phyloP scores from a whole-genome alignment of 92 coral and sea anemone genomes.

The Paramuricea clavata region DNA sequence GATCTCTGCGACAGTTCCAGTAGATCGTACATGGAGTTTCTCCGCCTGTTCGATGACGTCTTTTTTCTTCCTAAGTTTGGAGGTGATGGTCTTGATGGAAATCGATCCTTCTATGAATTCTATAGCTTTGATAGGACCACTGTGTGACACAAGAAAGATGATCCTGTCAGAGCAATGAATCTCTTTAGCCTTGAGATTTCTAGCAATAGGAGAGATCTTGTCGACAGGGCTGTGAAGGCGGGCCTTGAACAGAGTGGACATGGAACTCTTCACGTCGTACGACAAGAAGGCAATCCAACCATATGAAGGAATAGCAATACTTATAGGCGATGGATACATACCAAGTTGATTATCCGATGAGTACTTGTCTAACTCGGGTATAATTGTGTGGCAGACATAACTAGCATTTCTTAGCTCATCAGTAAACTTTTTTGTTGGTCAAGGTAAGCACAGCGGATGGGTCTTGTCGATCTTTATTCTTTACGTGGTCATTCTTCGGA shows the following conservation, averaged over 20 bases:
- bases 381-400: no score
- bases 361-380: conserved; percentile 53
- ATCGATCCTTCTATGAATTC: conserved; percentile 25
- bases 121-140: no score
- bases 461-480: conserved; percentile 59
- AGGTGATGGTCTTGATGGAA: no score
- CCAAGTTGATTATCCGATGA: conserved; percentile 30
- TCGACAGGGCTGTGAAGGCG: no score
- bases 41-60: conserved; percentile 37
- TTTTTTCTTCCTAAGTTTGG: conserved; percentile 44
- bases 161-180: conserved; percentile 31
- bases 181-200: no score
- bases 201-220: conserved; percentile 22
- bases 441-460: conserved; percentile 33
- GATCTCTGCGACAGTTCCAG: conserved; percentile 60
- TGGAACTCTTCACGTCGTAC: neutral
- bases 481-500: conserved; percentile 54
- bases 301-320: neutral
- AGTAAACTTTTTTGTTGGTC: conserved; percentile 12
- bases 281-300: conserved; percentile 15
- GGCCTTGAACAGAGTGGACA: no score
- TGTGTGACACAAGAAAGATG: no score
- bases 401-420: conserved; percentile 23
- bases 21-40: conserved; percentile 4
- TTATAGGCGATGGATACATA: no score